These are phyloP conservation scores for Mythimna ferrago DNA, from an alignment of 2,888 invertebrate genomes.

Conservation along the genomic window DNA sequence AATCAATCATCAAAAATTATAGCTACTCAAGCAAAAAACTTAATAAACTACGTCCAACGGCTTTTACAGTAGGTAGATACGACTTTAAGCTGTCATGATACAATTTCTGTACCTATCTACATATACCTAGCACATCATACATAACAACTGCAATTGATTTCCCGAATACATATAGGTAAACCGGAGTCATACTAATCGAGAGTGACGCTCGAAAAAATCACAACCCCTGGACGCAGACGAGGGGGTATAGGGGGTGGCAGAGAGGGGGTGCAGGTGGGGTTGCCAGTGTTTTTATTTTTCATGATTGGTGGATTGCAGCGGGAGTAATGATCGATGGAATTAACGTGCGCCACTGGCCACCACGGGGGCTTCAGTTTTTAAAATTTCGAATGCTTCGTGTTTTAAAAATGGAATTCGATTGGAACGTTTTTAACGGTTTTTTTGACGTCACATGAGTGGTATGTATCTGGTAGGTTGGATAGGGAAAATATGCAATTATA, in stretches of 20 bases:
- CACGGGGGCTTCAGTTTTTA: conserved; percentile 68
- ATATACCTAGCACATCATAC: neutral
- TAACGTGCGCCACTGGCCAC: conserved; percentile 86
- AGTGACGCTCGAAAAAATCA: conserved; percentile 88
- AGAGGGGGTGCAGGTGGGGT: conserved; percentile 80
- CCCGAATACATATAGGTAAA: conserved; percentile 65
- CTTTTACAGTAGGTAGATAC: neutral
- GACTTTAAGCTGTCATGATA: neutral
- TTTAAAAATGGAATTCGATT: conserved; percentile 59
- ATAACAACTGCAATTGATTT: conserved; percentile 65
- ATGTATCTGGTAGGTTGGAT: neutral
- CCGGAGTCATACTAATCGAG: conserved; percentile 79
- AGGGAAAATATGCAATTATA: neutral
- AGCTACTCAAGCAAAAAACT: neutral
- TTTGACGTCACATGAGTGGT: neutral
- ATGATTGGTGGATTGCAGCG: conserved; percentile 90
- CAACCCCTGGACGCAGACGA: conserved; percentile 80
- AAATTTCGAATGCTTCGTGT: conserved; percentile 60
- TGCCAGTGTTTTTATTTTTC: conserved; percentile 89
- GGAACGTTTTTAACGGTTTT: conserved; percentile 28
- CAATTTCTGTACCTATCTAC: neutral
- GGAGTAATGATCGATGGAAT: conserved; percentile 90
- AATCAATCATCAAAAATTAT: neutral
- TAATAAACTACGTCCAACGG: neutral
- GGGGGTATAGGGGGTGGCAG: conserved; percentile 58